Base-by-base conservation (phyloP, 2,797 vertebrate genomes). In the Onychomys arenicola region DNA sequence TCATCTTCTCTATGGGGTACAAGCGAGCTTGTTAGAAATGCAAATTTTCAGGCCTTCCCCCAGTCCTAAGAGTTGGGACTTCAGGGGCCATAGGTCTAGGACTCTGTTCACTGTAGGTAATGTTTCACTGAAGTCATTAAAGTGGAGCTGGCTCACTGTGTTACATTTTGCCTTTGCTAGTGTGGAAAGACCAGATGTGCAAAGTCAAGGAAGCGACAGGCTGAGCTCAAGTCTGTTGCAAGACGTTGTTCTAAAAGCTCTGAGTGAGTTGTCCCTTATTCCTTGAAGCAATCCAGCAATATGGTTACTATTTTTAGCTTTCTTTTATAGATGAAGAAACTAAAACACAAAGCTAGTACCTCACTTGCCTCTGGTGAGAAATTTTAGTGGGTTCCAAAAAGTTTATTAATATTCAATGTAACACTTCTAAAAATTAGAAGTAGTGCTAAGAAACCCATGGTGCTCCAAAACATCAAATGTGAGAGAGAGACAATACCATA, bases 371-470 rank as follows among this genome's bases (percentile, higher is more conserved):
- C 46, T 19, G 10, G 55, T 75, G 59, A 95, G 46, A 96, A 93
- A 81, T 67, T 40, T 61, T 57, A 75, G 37, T 49, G 19, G 34
- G 34, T 91, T 40, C 46, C 32, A 13, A 59, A 93, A 92, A 52
- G 61, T 59, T 69, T 27, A 75, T 32, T 87, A 86, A 82, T 63
- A 93, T 75, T 93, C 69, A 90, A 73, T 57, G 11, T 65, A 71
- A 61, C 67, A 59, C 55, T 96, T 96, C 37, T 43, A 34, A 80
- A 91, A 94, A 52, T 81, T 6, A 90, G 82, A 95, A 69, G 77
- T 43, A 92, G 49, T 59, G 61, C 55, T 82, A 83, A 90, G 89
- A 90, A 61, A 57, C 71, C 93, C 40, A 65, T 14, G 25, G 61
- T 25, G 37, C 57, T 55, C 63, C 81, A 52, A 52, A 86, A 65